phyloP scores from a whole-genome alignment of 2,888 invertebrate species.

The Tridacna crocea region DNA sequence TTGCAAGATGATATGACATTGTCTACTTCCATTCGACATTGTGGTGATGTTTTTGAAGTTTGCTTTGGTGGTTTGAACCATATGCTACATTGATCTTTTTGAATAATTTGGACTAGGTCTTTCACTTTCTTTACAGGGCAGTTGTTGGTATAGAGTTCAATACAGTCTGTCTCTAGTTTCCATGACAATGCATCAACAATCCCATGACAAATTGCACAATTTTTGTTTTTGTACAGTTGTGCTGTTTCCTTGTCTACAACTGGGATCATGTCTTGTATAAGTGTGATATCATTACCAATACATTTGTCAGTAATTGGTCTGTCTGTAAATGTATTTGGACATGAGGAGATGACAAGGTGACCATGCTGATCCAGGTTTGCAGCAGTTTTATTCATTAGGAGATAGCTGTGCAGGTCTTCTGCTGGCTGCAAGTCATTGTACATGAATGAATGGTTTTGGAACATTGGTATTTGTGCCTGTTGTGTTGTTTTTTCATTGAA shows the following conservation, averaged over 20 bases:
- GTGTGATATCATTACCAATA: background rate
- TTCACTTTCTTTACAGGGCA: background rate
- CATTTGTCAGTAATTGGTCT: slow-evolving; percentile 8
- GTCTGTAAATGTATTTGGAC: slow-evolving; percentile 19
- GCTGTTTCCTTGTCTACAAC: background rate
- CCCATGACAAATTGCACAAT: slow-evolving; percentile 37
- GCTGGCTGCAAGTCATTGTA: background rate
- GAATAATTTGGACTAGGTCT: slow-evolving; percentile 5
- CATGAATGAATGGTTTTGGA: too few relatives aligned
- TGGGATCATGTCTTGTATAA: slow-evolving; percentile 29
- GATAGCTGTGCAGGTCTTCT: background rate
- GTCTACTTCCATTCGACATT: background rate
- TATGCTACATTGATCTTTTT: background rate
- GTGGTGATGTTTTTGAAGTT: background rate
- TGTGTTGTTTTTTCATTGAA: background rate
- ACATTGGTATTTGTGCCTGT: too few relatives aligned
- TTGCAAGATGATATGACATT: slow-evolving; percentile 30
- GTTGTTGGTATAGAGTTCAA: slow-evolving; percentile 21
- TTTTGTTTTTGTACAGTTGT: slow-evolving; percentile 28
- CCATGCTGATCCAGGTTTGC: background rate
- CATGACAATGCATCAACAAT: background rate
- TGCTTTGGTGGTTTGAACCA: background rate
- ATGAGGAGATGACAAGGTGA: slow-evolving; percentile 26
- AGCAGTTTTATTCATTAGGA: background rate
- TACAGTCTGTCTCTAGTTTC: slow-evolving; percentile 28